A percentile compares a stretch with the other conserved stretches of the same genome.
These are phyloP conservation scores for Harmothoe impar DNA, from an alignment of 2,888 invertebrate species.

Conservation along the genomic window DNA sequence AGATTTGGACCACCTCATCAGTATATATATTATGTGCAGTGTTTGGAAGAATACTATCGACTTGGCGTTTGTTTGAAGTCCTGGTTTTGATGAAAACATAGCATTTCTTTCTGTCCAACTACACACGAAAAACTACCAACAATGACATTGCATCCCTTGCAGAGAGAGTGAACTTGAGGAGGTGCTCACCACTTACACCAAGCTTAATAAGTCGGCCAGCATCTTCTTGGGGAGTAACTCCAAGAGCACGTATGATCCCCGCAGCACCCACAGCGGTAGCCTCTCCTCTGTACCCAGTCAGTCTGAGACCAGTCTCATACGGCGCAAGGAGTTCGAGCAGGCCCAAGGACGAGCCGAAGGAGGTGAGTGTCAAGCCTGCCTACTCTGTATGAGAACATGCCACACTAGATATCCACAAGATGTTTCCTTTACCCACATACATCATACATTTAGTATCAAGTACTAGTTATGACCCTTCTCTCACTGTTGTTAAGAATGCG, in stretches of 20 bases:
- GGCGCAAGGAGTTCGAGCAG: constrained; percentile 55
- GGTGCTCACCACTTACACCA: constrained; percentile 83
- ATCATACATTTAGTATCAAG: too few relatives aligned
- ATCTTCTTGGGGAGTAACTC: constrained; percentile 81
- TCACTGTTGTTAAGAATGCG: not conserved
- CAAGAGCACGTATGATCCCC: constrained; percentile 59
- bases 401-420: not conserved
- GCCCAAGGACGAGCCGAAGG: constrained; percentile 36
- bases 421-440: too few relatives aligned
- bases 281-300: constrained; percentile 43
- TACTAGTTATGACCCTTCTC: not conserved
- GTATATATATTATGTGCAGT: too few relatives aligned
- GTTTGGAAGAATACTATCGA: too few relatives aligned
- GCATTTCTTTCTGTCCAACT: too few relatives aligned
- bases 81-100: too few relatives aligned
- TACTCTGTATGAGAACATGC: not conserved
- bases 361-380: not conserved
- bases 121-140: too few relatives aligned
- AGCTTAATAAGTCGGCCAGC: constrained; percentile 83
- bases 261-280: not conserved
- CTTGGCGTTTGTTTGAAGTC: too few relatives aligned
- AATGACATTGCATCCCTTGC: constrained; percentile 12
- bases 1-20: too few relatives aligned
- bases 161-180: constrained; percentile 83
- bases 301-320: constrained; percentile 60